Evolutionary conservation across 2,797 vertebrate species (phyloP).

Genomic region (Petrocephalus schoutedeni): DNA sequence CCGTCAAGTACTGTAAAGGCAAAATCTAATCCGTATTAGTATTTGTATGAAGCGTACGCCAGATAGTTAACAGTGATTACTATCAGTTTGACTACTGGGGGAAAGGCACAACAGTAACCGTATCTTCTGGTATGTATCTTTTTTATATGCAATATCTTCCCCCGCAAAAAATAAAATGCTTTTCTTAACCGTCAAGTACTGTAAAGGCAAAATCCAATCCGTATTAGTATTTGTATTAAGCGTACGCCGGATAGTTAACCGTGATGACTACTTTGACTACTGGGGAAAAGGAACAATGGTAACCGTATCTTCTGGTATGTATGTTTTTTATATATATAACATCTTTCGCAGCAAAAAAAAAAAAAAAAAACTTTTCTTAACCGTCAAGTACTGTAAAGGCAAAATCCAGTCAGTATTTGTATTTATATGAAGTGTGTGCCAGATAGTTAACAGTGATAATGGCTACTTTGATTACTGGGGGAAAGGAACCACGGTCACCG

Average conservation of each 20-base stretch:
- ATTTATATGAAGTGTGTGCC: not conserved
- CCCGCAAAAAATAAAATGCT: not conserved
- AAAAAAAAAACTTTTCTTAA: not conserved
- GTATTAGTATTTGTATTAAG: not conserved
- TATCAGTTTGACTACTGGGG: conserved; percentile 53
- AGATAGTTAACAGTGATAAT: conserved; percentile 18
- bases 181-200: not conserved
- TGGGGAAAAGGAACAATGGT: conserved; percentile 56
- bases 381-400: not conserved
- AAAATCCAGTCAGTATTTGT: not conserved
- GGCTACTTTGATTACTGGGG: conserved; percentile 53
- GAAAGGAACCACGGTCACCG: conserved; percentile 43
- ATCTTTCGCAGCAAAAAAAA: not conserved
- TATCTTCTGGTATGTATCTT: conserved; percentile 52
- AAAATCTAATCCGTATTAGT: not conserved
- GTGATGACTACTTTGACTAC: conserved; percentile 48
- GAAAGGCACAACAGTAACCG: conserved; percentile 56
- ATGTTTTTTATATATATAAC: conserved; percentile 20
- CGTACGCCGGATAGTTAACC: not conserved
- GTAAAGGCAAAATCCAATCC: not conserved
- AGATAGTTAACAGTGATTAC: not conserved
- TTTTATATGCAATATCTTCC: not conserved
- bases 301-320: conserved; percentile 55
- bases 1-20: not conserved
- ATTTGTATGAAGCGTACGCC: not conserved